Evolutionary conservation across 2,113 vertebrate species (phyloP).

Genomic region (Uria aalge): DNA sequence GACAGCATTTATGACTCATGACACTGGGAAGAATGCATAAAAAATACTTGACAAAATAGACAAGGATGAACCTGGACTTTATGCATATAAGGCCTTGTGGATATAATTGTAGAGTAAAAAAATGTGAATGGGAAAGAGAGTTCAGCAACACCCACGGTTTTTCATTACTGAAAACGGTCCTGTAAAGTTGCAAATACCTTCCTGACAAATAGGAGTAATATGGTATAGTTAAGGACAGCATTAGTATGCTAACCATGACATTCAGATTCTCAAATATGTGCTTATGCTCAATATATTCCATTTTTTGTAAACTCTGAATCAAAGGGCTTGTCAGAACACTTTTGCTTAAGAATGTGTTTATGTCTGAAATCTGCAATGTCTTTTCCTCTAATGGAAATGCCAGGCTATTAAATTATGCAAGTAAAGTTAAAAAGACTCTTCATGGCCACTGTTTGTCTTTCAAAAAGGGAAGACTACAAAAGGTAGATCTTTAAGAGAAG

Average conservation of each 20-base stretch:
- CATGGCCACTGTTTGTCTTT: background rate
- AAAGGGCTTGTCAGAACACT: background rate
- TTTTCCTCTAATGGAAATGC: background rate
- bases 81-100: fast-evolving
- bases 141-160: background rate
- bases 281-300: background rate
- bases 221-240: background rate
- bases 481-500: background rate
- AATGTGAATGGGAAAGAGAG: background rate
- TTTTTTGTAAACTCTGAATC: background rate
- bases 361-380: background rate
- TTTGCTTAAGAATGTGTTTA: background rate
- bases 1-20: background rate
- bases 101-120: background rate
- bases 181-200: background rate
- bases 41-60: background rate
- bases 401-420: background rate
- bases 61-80: background rate
- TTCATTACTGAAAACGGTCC: background rate
- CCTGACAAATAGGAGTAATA: background rate
- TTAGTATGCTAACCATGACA: background rate
- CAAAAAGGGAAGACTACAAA: background rate
- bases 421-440: background rate
- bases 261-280: background rate
- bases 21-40: background rate